A percentile compares a stretch with the other conserved stretches of the same genome.
Conservation (phyloP, 2,888 invertebrate genomes). For the Tetranychus truncatus region DNA sequence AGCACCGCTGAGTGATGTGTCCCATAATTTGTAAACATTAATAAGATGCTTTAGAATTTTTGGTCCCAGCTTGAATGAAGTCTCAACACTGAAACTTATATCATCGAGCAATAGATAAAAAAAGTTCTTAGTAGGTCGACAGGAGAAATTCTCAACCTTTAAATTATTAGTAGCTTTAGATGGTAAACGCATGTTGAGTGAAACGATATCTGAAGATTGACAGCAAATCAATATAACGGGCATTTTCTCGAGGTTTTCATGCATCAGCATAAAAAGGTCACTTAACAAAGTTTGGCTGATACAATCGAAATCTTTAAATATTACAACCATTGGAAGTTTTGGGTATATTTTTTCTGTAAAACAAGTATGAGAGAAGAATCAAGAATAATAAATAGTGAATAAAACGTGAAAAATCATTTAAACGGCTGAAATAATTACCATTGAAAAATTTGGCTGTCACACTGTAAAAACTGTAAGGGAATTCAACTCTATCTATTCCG, state of each 20-base stretch:
- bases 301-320: background rate
- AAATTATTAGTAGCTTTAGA: background rate
- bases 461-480: background rate
- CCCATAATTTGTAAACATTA: background rate
- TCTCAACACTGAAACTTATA: background rate
- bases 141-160: background rate
- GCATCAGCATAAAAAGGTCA: background rate
- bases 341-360: background rate
- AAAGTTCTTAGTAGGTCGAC: background rate
- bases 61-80: background rate
- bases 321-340: background rate
- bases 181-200: background rate
- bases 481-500: background rate
- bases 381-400: background rate
- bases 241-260: background rate
- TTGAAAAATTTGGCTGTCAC: background rate
- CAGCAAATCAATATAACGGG: background rate
- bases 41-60: background rate
- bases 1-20: background rate
- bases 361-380: no score
- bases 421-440: background rate
- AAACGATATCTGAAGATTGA: background rate
- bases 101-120: background rate
- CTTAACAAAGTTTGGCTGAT: background rate
- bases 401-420: background rate